Conservation (phyloP, 2,113 vertebrate species). For the Phalacrocorax brasilianus region DNA sequence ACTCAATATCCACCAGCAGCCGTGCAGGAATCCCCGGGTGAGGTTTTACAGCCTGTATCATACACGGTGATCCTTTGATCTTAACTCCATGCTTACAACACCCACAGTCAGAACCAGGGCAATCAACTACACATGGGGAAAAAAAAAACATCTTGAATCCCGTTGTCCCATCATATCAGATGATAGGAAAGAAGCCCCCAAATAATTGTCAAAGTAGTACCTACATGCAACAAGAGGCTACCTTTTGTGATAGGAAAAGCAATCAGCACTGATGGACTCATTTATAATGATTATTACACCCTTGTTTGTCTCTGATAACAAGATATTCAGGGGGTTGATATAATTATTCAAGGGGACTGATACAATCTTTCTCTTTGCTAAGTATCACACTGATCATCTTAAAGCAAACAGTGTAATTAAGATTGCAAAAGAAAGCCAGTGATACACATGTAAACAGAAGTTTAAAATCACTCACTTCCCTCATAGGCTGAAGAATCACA, state of each 20-base stretch:
- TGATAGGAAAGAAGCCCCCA: background rate
- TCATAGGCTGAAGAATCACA: background rate
- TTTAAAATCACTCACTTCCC: background rate
- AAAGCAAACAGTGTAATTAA: background rate
- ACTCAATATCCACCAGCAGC: background rate
- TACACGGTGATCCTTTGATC: background rate
- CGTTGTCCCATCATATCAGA: background rate
- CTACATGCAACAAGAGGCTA: background rate
- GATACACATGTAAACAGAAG: rapidly evolving
- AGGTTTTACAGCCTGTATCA: background rate
- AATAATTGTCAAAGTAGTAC: background rate
- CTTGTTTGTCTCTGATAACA: background rate
- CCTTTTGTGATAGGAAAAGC: background rate
- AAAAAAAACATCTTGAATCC: background rate
- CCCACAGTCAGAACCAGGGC: background rate
- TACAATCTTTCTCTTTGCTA: background rate
- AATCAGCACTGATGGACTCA: background rate
- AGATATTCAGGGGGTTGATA: background rate
- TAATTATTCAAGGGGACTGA: background rate
- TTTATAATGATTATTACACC: background rate
- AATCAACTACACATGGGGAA: background rate
- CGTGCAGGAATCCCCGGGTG: background rate
- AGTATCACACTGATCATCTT: background rate
- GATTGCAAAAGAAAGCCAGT: conserved; percentile 22
- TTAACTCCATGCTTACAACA: background rate